Conservation (phyloP, 2,113 vertebrate genomes). For the Sphaerodactylus townsendi region DNA sequence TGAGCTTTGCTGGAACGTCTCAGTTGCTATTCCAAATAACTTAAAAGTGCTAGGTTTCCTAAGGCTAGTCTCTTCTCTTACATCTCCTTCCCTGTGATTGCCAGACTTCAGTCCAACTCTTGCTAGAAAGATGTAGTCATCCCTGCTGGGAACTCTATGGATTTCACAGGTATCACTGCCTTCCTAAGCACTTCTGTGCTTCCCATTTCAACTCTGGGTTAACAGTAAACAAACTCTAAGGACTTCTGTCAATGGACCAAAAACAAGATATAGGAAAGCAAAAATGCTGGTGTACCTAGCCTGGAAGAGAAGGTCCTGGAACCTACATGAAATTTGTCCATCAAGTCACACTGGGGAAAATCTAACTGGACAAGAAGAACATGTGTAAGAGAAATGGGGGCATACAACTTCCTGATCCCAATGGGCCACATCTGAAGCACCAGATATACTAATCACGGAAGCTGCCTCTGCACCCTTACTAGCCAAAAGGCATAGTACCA, state of each 20-base stretch:
- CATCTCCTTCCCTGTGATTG: neutral
- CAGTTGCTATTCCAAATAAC: slow-evolving; percentile 7
- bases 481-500: neutral
- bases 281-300: neutral
- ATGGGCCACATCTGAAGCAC: neutral
- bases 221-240: neutral
- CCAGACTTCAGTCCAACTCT: neutral
- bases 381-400: neutral
- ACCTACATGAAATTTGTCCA: neutral
- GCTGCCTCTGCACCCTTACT: neutral
- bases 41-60: neutral
- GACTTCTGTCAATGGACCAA: neutral
- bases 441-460: neutral
- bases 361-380: neutral
- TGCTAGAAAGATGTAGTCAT: neutral
- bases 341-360: neutral
- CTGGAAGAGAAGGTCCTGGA: neutral
- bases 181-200: neutral
- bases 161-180: neutral
- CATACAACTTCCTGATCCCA: neutral
- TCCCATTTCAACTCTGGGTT: neutral
- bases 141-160: neutral
- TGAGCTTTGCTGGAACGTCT: neutral
- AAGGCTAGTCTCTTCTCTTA: neutral
- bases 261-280: neutral